Evolutionary conservation across 2,113 vertebrate genomes (phyloP).

Genomic region (Haemorhous mexicanus): DNA sequence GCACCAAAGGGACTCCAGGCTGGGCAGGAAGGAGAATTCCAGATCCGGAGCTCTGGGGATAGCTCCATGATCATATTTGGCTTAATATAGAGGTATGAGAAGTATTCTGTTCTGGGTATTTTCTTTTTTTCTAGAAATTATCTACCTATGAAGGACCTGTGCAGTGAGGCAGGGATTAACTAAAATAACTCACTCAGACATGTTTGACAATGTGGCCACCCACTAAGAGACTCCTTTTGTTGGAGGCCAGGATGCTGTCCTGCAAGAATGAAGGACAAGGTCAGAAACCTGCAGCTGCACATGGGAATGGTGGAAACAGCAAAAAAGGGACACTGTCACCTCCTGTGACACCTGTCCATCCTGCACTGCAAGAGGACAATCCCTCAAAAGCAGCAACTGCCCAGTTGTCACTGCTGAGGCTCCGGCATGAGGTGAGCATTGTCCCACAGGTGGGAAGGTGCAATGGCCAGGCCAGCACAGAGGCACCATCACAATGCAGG

Average conservation of each 20-base stretch:
- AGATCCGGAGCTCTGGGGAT: neutral
- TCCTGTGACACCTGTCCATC: neutral
- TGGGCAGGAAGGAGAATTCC: neutral
- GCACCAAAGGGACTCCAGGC: neutral
- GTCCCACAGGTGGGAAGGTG: neutral
- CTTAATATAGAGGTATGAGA: neutral
- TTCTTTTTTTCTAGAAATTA: neutral
- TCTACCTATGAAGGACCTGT: neutral
- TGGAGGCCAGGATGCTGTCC: neutral
- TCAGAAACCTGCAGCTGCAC: neutral
- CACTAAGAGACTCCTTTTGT: neutral
- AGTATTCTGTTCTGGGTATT: neutral
- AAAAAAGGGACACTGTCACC: neutral
- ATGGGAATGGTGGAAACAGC: neutral
- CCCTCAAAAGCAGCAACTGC: neutral
- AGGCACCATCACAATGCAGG: neutral
- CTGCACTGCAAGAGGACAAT: neutral
- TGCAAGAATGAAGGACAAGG: neutral
- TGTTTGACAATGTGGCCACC: neutral
- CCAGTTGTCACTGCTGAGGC: neutral
- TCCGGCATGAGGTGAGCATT: neutral
- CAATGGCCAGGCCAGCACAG: neutral
- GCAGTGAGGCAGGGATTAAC: neutral
- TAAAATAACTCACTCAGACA: neutral
- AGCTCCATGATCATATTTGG: neutral